Evolutionary conservation across 2,797 vertebrate genomes (phyloP), one percentile per base, ranked within the genome.

Genomic region (Leptoclinus maculatus): DNA sequence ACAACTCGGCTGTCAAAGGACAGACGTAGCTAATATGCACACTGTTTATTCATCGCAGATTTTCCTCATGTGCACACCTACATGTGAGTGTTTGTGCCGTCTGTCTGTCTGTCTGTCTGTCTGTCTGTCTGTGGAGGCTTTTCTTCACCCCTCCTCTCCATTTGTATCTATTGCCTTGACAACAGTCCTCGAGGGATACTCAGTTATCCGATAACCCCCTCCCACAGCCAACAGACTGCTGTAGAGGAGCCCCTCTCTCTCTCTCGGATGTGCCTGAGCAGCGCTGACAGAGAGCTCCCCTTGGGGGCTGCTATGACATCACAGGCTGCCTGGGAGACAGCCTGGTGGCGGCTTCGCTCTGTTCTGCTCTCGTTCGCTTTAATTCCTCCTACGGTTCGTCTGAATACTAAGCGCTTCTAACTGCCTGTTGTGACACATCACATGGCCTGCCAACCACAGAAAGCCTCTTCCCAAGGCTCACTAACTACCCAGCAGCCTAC

Each of bases 121-220:
- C 27, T 27, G 27, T 27, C 27, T 27, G 27, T 27, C 27, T 27
- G 29, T 87, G 78, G 78, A 84, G 62, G 72, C 60, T 76, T 88
- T 78, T 74, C 72, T 77, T 84, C 69, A 71, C 25, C 84, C 79
- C 67, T 23, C 88, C 89, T 84, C 85, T 86, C 80, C 86, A 89
- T 93, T 91, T 91, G 89, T 92, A 91, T 88, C 88, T 41, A 91
- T 89, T 74, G 85, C 91, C 90, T 89, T 94, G 93, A 92, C 93
- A 92, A 93, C 91, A 74, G 76, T 82, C 83, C 88, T 93, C 87
- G 1, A 77, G 89, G 91, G 89, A 92, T 70, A 76, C 71, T 85
- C 82, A n/a, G 89, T 92, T 88, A 91, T 90, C 85, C 84, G 89
- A 82, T 87, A 87, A 82, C 83, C 80, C 67, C 70, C 80, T 75